Conservation (phyloP, 64 coral and sea anemone genomes). For the Catalaphyllia jardinei region DNA sequence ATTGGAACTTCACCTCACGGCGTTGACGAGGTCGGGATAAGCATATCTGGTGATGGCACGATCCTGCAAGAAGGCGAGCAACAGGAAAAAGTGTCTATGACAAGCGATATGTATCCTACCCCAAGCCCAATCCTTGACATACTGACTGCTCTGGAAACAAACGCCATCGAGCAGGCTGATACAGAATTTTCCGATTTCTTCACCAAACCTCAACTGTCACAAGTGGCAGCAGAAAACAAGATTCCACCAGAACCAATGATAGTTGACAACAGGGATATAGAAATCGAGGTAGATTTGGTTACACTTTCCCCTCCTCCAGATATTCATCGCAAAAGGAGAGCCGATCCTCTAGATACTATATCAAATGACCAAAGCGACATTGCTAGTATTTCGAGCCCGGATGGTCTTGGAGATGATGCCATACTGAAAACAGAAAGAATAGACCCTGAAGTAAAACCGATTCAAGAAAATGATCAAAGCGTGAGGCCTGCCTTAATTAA, state of each 20-base stretch:
- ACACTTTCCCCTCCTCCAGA: slow-evolving; percentile 39
- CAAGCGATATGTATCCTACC: background rate
- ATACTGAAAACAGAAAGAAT: background rate
- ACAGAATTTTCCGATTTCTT: background rate
- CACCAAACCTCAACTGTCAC: background rate
- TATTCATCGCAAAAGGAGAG: background rate
- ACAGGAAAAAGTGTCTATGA: background rate
- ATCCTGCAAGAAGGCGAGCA: background rate
- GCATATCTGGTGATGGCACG: background rate
- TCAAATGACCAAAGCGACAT: background rate
- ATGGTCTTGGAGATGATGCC: background rate
- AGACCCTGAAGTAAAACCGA: background rate
- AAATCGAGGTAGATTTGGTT: background rate
- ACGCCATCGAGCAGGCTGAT: background rate
- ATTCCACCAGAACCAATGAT: background rate
- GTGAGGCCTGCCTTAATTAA: background rate
- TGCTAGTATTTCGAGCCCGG: background rate
- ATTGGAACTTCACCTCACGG: background rate
- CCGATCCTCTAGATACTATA: background rate
- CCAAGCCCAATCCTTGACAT: background rate
- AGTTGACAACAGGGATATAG: background rate
- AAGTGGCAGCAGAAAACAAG: background rate
- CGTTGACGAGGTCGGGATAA: background rate
- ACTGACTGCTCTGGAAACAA: background rate
- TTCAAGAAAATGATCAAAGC: background rate